Evolutionary conservation across 2,888 invertebrate genomes (phyloP).

Genomic region (Quadroppia sp.): DNA sequence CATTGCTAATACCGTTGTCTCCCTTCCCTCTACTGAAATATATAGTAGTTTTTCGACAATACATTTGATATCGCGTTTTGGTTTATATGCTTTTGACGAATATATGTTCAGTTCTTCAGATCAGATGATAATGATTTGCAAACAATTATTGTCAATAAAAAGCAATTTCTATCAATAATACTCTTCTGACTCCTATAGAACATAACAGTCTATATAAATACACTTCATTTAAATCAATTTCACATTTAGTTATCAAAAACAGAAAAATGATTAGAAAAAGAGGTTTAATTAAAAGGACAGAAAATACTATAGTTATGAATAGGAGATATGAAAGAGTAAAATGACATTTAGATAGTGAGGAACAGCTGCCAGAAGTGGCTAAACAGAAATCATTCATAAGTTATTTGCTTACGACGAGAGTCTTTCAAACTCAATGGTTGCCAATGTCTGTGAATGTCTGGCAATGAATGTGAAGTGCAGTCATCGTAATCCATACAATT

Average conservation of each 20-base stretch:
- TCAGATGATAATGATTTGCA: too few species aligned
- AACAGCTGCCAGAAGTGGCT: neutral
- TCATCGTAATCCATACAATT: neutral
- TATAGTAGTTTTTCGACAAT: too few species aligned
- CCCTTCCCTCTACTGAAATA: neutral
- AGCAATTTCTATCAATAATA: too few species aligned
- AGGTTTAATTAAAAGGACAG: too few species aligned
- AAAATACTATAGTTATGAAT: neutral
- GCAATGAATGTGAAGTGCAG: neutral
- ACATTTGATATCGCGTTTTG: too few species aligned
- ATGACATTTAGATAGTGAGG: neutral
- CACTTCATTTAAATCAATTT: neutral
- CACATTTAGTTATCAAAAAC: too few species aligned
- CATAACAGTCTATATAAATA: too few species aligned
- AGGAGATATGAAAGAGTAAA: neutral
- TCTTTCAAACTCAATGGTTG: neutral
- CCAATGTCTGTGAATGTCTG: too few species aligned
- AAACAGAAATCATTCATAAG: neutral
- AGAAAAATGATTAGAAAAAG: neutral
- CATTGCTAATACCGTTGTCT: neutral
- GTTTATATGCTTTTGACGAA: too few species aligned
- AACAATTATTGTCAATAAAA: too few species aligned
- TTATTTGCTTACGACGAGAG: slow-evolving; percentile 8
- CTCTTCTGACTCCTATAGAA: neutral
- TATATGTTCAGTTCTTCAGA: too few species aligned